Base-by-base conservation (phyloP, 2,888 invertebrate genomes). In the Cloeon dipterum region DNA sequence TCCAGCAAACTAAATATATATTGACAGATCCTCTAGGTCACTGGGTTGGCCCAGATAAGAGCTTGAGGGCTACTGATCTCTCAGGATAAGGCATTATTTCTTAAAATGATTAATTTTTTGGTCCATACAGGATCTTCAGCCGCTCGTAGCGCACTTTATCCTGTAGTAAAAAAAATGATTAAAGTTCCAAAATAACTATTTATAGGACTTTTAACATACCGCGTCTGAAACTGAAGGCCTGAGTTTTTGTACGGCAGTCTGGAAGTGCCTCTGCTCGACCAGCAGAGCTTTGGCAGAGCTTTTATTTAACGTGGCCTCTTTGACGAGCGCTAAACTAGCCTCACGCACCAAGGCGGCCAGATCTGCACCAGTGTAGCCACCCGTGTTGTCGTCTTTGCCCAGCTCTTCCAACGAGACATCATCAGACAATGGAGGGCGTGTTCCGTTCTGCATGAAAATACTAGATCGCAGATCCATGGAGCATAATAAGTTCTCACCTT, bases 361-460 rank as follows among this genome's bases (percentile, higher is more conserved):
- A 62, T 96, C 96, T 1, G 96, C 96, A 14, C 96, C 96, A 0
- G 89, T 85, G 51, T 76, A 93, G 11, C 83, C 77, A 13, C 79
- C 69, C 46, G 72, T 69, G 42, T 63, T 56, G 4, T 68, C 66
- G 40, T 74, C 63, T 8, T 57, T 63, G 0, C 78, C 81, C 32
- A 94, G 61, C 3, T 62, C 59, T 43, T 66, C 63, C 43, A 94
- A 61, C 50, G 76, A 64, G 0, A 91, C 83, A 55, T 86, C 83
- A 0, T 66, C 58, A 1, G 69, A 68, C 38, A 94, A 55, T 41
- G 62, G 62, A 1, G 93, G 93, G 46, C 66, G 70, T 0, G 75
- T 78, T 13, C 88, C 82, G 50, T 76, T 70, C 76, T 82, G 51
- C 18, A 54, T 44, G 36, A 42, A n/a, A 14, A 17, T 26, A 11